Evolutionary conservation across 2,888 invertebrate genomes (phyloP), one percentile per base, ranked within the genome.

Genomic region (Laspeyria flexula): DNA sequence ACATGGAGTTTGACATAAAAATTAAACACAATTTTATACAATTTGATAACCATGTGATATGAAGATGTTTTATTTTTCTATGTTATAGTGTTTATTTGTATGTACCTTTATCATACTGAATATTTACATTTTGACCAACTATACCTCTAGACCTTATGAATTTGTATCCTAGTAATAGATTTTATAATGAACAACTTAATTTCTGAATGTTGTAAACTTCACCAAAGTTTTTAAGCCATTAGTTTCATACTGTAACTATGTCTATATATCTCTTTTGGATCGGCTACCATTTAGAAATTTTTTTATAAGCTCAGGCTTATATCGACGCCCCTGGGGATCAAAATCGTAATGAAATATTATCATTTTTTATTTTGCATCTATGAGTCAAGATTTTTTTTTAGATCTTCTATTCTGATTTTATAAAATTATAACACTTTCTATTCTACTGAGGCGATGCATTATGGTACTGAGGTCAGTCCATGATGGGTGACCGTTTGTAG

Each of bases 21-120:
- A 44, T 64, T 33, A 15, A 43, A 33, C 2, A 35, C 1, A 35
- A 43, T 25, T 41, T 46, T 60, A 58, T 40, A 64, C 58, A 67
- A 65, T 68, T 70, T 71, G 43, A 62, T 56, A 71, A 68, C 67
- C 62, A 73, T 77, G 78, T 79, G 79, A 80, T 79, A 78, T 62
- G 61, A 66, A 70, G 60, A 70, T 70, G 70, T 73, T 71, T 65
- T 78, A 76, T 70, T 75, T 65, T 70, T 65, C 64, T 68, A 72
- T 55, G 56, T 58, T 75, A 64, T 57, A 72, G 60, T 66, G 60
- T 72, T 69, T 71, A 69, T 60, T 63, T 73, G 70, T 71, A 67
- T 60, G 68, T 67, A 62, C 45, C 47, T 67, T 61, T 68, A 65
- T 31, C 50, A 58, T 55, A 58, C 54, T 66, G 35, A 54, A 35